Percentiles rank a stretch among this genome's conserved stretches.
These are phyloP conservation scores for Drosophila kohkoa DNA, from an alignment of 1,140 invertebrate genomes.

Conservation along the genomic window DNA sequence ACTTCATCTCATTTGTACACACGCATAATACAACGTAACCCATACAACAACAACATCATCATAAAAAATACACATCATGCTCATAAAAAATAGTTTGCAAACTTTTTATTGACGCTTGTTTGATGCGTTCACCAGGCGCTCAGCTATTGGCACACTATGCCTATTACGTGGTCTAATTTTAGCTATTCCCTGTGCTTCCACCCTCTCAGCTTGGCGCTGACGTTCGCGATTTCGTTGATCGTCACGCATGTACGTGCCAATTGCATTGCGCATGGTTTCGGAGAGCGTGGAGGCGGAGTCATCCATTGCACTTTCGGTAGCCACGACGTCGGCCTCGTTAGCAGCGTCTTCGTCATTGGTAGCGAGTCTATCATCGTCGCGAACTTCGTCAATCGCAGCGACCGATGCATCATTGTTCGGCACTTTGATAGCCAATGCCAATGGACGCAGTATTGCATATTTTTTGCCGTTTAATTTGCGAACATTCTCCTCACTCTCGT, in stretches of 20 bases:
- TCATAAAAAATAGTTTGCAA: constrained; percentile 24
- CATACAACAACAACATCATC: constrained; percentile 20
- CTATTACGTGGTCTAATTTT: constrained; percentile 30
- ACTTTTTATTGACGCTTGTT: constrained; percentile 62
- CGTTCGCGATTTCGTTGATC: constrained; percentile 57
- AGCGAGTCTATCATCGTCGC: neutral
- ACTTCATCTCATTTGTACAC: constrained; percentile 44
- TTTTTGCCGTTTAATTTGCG: constrained; percentile 49
- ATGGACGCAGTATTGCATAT: constrained; percentile 49
- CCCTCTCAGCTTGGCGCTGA: constrained; percentile 44
- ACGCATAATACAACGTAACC: constrained; percentile 13
- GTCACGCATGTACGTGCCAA: constrained; percentile 68
- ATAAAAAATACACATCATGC: constrained; percentile 57
- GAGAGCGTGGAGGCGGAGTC: constrained; percentile 34
- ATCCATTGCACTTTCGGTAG: constrained; percentile 12
- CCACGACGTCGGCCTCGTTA: neutral
- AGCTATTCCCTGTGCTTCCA: neutral
- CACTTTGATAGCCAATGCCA: constrained; percentile 28
- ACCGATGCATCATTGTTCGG: neutral
- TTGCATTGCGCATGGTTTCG: constrained; percentile 66
- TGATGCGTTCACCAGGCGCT: constrained; percentile 45
- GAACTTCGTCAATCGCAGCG: neutral
- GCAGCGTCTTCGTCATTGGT: constrained; percentile 28
- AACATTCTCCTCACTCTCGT: constrained; percentile 1
- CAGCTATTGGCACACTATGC: constrained; percentile 41